Base-by-base conservation (phyloP, 2,113 vertebrate species). In the Sylvilagus bachmani region DNA sequence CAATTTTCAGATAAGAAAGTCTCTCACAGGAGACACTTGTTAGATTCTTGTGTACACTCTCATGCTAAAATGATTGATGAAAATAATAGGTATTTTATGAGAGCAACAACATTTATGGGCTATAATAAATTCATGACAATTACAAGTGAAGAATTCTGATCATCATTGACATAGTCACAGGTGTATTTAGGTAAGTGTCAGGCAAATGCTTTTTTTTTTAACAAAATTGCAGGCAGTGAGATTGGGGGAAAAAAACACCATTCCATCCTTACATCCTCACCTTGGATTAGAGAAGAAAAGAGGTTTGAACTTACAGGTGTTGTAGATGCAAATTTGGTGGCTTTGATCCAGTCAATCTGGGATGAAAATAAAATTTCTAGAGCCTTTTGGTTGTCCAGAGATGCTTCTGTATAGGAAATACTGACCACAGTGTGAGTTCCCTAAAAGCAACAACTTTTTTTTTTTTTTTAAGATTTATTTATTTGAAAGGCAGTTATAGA, bases 81-180 rank as follows among this genome's bases (percentile, higher is more conserved):
- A 91, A 91, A 96, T 19, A 94, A 77, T 10, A 84, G 16, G 6
- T n/a, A 69, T 53, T 55, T 38, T 29, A 58, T 64, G 21, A 67
- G 25, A 86, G 21, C 74, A 55, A 83, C 22, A 87, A 80, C 49
- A 92, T 89, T 71, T 83, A 70, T 2, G 80, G 51, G 8, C n/a
- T 82, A 85, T 82, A 89, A 86, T 71, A 93, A 19, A 62, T 61
- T 66, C 86, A 53, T 71, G 78, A 75, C 22, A 74, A 69, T 61
- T 85, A 78, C 55, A 93, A 89, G 70, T 90, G 49, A 96, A 88
- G 27, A 93, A 70, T 78, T 87, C 13, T 91, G 29, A 13, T 6
- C 14, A 81, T 69, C 77, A 84, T 25, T 93, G 61, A 36, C 44
- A 89, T 25, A 89, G 69, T 75, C 69, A 53, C 53, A 58, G 16